Percentiles rank a stretch among this genome's conserved stretches.
Conservation (phyloP, 2,888 invertebrate species). For the Dolichomitus sp. region DNA sequence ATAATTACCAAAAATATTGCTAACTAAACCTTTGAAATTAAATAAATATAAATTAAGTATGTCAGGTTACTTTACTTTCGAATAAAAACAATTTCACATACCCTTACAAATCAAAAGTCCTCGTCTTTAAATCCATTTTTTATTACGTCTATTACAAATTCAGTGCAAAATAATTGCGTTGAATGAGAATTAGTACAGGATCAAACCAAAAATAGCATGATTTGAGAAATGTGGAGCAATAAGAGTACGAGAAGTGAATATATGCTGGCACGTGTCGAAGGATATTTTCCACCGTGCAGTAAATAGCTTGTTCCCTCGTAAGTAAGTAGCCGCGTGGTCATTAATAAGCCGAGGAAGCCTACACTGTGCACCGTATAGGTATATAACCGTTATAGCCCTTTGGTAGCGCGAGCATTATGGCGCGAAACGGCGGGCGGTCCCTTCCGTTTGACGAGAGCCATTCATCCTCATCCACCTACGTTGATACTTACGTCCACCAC, state of each 20-base stretch:
- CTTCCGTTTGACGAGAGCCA: conserved; percentile 86
- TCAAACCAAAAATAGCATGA: neutral
- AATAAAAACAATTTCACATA: too few relatives aligned
- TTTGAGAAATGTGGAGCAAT: conserved; percentile 16
- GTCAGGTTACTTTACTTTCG: too few relatives aligned
- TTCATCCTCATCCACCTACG: conserved; percentile 86
- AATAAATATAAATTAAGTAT: too few relatives aligned
- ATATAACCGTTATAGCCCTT: conserved; percentile 44
- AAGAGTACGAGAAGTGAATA: conserved; percentile 34
- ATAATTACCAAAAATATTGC: too few relatives aligned
- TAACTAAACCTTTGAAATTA: too few relatives aligned
- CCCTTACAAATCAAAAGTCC: neutral
- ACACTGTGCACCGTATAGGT: conserved; percentile 34
- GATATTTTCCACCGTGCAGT: conserved; percentile 48
- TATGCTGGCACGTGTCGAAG: conserved; percentile 51
- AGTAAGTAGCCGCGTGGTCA: conserved; percentile 82
- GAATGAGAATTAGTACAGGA: neutral
- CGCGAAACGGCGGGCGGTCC: conserved; percentile 85
- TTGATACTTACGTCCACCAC: conserved; percentile 76
- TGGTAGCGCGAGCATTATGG: conserved; percentile 81
- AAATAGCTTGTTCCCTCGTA: conserved; percentile 78
- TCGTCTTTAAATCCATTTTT: neutral
- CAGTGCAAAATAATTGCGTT: neutral
- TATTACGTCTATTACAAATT: neutral
- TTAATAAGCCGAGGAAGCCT: conserved; percentile 81